Percentiles rank a stretch among this genome's conserved stretches.
phyloP scores from a whole-genome alignment of 2,888 invertebrate genomes.

The Creontiades dilutus region DNA sequence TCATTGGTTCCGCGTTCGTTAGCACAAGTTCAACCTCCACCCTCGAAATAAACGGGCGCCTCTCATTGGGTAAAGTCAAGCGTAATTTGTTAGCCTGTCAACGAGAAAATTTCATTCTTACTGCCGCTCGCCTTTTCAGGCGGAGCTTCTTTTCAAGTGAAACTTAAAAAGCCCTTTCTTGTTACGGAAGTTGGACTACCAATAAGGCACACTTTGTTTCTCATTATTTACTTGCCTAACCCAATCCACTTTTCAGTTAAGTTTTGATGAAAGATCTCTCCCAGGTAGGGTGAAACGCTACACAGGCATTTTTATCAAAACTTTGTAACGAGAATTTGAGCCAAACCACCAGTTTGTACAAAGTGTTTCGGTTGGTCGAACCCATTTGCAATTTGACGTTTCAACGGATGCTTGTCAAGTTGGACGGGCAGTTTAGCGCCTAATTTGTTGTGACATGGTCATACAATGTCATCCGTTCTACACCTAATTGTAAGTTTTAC shows the following conservation, averaged over 20 bases:
- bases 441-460: too few relatives aligned
- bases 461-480: too few relatives aligned
- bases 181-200: slow-evolving; percentile 40
- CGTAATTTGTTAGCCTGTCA: slow-evolving; percentile 42
- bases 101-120: slow-evolving; percentile 32
- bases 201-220: slow-evolving; percentile 35
- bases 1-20: neutral
- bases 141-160: neutral
- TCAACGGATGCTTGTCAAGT: too few relatives aligned
- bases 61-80: slow-evolving; percentile 6
- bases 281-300: neutral
- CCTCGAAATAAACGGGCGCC: neutral
- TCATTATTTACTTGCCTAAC: slow-evolving; percentile 24
- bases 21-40: neutral
- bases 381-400: too few relatives aligned
- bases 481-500: too few relatives aligned
- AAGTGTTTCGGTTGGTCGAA: too few relatives aligned
- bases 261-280: slow-evolving; percentile 37
- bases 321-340: slow-evolving; percentile 14
- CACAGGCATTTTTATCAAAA: neutral
- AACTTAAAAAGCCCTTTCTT: slow-evolving; percentile 32
- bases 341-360: too few relatives aligned
- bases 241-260: slow-evolving; percentile 1
- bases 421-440: too few relatives aligned
- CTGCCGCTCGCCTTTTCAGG: neutral